These are phyloP conservation scores for Threskiornis aethiopicus DNA, from an alignment of 2,797 vertebrate species.

Conservation along the genomic window DNA sequence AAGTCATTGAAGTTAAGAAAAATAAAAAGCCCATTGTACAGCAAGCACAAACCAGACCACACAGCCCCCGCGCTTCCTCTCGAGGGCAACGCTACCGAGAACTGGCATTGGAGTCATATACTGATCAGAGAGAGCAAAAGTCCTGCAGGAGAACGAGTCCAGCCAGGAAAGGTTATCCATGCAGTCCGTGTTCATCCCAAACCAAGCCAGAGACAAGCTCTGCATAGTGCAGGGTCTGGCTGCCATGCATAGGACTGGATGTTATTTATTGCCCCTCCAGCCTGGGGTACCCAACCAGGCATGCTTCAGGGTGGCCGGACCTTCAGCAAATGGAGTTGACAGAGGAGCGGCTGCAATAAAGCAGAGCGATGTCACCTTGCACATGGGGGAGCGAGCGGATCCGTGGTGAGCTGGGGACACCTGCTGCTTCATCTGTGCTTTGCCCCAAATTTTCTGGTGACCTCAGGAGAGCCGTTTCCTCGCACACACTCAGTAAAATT, in stretches of 20 bases:
- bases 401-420: not conserved
- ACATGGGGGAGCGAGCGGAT: fast-evolving
- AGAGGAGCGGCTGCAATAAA: not conserved
- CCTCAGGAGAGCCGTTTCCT: not conserved
- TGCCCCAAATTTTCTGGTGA: not conserved
- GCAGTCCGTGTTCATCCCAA: not conserved
- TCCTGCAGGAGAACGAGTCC: not conserved
- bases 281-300: not conserved
- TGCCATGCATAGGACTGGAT: not conserved
- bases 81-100: not conserved
- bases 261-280: no score
- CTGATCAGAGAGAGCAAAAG: not conserved
- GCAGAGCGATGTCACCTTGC: not conserved
- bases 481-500: not conserved
- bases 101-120: not conserved
- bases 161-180: not conserved
- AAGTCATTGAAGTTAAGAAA: not conserved
- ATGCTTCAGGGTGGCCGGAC: not conserved
- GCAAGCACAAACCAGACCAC: not conserved
- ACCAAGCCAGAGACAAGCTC: not conserved
- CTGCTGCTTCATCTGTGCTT: not conserved
- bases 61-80: not conserved
- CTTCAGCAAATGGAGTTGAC: not conserved
- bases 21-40: not conserved
- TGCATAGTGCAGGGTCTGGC: fast-evolving